A percentile compares a stretch with the other conserved stretches of the same genome.
Conservation (phyloP, 2,113 vertebrate species). For the Todiramphus chloris region DNA sequence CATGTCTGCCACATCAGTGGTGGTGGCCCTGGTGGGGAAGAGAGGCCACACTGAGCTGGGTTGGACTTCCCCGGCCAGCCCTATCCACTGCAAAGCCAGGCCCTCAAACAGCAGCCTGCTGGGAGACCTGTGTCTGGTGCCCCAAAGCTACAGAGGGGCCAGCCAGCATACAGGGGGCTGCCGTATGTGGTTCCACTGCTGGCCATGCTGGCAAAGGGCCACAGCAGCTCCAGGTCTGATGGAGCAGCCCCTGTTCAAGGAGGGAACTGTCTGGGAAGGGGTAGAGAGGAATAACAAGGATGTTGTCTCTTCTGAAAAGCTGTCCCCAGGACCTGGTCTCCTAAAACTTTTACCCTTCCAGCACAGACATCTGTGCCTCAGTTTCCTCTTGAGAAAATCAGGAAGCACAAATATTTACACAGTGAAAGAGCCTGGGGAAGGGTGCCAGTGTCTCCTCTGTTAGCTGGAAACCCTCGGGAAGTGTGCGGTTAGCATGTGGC, state of each 20-base stretch:
- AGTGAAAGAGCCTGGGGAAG: not conserved
- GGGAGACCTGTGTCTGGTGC: not conserved
- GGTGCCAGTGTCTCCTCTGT: not conserved
- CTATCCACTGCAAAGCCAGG: accelerated
- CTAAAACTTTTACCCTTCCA: not conserved
- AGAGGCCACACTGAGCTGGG: not conserved
- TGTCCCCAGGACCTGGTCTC: not conserved
- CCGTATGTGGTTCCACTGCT: accelerated
- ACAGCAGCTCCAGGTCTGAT: not conserved
- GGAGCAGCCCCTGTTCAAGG: accelerated
- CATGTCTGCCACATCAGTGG: accelerated
- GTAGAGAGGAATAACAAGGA: not conserved
- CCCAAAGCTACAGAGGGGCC: not conserved
- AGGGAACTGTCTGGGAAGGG: not conserved
- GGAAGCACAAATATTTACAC: slow-evolving; percentile 16
- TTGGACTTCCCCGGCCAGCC: not conserved
- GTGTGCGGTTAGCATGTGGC: not conserved
- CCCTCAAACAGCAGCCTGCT: not conserved
- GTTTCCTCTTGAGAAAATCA: not conserved
- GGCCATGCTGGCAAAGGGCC: not conserved
- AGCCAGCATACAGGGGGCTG: accelerated
- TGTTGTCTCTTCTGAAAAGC: not conserved
- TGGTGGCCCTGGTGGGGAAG: not conserved
- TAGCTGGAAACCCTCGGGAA: not conserved
- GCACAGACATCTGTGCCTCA: not conserved